Evolutionary conservation across 2,113 vertebrate species (phyloP).

Genomic region (Orycteropus afer): DNA sequence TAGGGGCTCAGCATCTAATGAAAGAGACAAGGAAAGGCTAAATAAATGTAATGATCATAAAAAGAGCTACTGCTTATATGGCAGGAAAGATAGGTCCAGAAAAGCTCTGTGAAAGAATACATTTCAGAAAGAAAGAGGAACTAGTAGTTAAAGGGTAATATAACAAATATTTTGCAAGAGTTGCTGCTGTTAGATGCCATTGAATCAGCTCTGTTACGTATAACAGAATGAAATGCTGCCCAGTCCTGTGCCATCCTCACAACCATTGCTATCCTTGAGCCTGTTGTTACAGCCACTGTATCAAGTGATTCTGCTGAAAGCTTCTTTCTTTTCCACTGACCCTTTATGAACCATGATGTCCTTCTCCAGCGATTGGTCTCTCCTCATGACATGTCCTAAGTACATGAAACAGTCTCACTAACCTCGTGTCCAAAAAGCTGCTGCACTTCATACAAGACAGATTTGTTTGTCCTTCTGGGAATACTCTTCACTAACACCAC

Average conservation of each 20-base stretch:
- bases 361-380: neutral
- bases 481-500: neutral
- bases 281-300: neutral
- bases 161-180: neutral
- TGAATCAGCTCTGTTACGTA: no score
- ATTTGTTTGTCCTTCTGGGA: neutral
- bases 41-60: neutral
- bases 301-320: no score
- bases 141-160: neutral
- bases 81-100: neutral
- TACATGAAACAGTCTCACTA: neutral
- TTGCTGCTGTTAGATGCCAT: neutral
- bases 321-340: neutral
- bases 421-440: neutral
- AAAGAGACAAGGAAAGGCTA: neutral
- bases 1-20: neutral
- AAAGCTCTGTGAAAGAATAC: neutral
- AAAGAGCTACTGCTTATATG: neutral
- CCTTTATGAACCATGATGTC: neutral
- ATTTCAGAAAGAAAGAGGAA: constrained; percentile 1
- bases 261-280: neutral
- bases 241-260: neutral
- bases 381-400: neutral
- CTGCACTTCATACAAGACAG: neutral
- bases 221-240: neutral